These are phyloP conservation scores for Nannoperca obscura DNA, from an alignment of 2,797 vertebrate genomes.

Conservation along the genomic window DNA sequence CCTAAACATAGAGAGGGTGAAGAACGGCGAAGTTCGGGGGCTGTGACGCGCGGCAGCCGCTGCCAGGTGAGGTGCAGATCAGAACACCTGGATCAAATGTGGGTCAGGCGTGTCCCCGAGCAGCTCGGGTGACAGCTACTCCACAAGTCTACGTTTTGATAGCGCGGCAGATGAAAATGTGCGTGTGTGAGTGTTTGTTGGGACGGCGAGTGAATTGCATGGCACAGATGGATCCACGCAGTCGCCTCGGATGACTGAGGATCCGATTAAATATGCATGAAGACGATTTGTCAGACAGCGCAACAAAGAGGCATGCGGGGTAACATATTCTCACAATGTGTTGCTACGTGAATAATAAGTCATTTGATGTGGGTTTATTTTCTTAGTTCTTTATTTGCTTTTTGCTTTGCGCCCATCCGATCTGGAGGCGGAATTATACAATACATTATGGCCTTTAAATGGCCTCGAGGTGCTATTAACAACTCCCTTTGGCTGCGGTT, in stretches of 20 bases:
- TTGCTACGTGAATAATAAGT: conserved; percentile 6
- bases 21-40: conserved; percentile 41
- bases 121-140: background rate
- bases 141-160: background rate
- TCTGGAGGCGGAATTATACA: background rate
- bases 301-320: conserved; percentile 73
- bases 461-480: conserved; percentile 14
- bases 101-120: conserved; percentile 48
- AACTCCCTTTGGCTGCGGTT: conserved; percentile 15
- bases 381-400: background rate
- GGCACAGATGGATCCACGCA: conserved; percentile 46
- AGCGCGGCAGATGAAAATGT: background rate
- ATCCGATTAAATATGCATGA: conserved; percentile 70
- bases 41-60: conserved; percentile 25
- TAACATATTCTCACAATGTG: conserved; percentile 38
- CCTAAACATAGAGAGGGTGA: conserved; percentile 12
- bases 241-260: conserved; percentile 60
- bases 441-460: conserved; percentile 6
- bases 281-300: conserved; percentile 70
- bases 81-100: conserved; percentile 66
- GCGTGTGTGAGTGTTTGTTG: background rate
- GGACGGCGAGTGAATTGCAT: conserved; percentile 23
- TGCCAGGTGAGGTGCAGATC: conserved; percentile 63
- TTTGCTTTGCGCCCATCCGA: background rate
- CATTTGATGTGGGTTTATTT: background rate